Conservation (phyloP, 2,888 invertebrate genomes). For the Steinernema scapterisci region DNA sequence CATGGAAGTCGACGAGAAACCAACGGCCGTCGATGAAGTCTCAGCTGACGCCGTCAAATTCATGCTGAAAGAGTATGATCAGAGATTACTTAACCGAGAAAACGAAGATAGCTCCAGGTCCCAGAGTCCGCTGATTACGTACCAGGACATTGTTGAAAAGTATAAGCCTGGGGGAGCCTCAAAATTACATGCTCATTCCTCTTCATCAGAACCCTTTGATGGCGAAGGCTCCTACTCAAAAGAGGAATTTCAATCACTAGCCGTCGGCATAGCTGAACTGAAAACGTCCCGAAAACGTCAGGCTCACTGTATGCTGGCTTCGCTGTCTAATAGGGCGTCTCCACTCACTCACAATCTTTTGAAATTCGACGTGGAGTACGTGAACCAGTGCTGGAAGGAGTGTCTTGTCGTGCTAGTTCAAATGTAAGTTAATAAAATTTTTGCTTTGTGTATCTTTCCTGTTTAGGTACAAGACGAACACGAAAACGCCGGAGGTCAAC, state of each 20-base stretch:
- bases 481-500: not conserved
- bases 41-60: not conserved
- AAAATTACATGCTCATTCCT: not conserved
- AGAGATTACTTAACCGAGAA: not conserved
- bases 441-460: no score
- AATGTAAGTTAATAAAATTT: constrained; percentile 16
- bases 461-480: not conserved
- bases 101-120: not conserved
- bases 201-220: not conserved
- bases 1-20: constrained; percentile 6
- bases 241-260: not conserved
- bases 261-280: not conserved
- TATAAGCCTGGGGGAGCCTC: no score
- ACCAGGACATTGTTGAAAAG: not conserved
- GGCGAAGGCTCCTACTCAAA: not conserved
- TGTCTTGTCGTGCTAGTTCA: not conserved
- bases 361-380: constrained; percentile 22
- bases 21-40: not conserved
- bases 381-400: not conserved
- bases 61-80: not conserved
- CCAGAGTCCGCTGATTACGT: not conserved
- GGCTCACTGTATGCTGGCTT: not conserved
- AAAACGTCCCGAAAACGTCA: not conserved
- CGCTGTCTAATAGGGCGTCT: not conserved
- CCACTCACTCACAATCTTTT: not conserved